Evolutionary conservation across 2,113 vertebrate genomes (phyloP).

Genomic region (Illadopsis cleaveri): DNA sequence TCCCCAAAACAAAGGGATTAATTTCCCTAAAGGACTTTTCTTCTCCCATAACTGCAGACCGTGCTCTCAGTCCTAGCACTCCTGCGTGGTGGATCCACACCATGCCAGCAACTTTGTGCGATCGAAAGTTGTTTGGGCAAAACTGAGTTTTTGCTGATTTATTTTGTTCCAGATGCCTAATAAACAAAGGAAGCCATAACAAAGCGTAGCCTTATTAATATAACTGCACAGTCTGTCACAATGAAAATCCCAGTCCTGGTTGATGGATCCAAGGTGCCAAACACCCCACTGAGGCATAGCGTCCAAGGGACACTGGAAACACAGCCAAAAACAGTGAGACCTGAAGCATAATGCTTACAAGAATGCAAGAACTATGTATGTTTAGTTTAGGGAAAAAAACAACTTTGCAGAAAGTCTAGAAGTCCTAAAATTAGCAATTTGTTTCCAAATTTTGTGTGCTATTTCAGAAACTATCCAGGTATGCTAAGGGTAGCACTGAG

Average conservation of each 20-base stretch:
- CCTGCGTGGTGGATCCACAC: not conserved
- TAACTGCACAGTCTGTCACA: not conserved
- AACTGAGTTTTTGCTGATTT: not conserved
- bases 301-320: not conserved
- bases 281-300: not conserved
- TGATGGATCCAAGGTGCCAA: not conserved
- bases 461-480: not conserved
- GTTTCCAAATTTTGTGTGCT: not conserved
- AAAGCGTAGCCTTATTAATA: not conserved
- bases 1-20: not conserved
- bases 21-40: not conserved
- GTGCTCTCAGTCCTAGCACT: not conserved
- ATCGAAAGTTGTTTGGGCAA: not conserved
- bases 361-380: not conserved
- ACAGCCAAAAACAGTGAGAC: fast-evolving
- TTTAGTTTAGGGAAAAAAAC: not conserved
- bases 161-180: conserved; percentile 15
- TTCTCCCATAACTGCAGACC: not conserved
- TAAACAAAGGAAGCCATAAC: conserved; percentile 11
- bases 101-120: fast-evolving
- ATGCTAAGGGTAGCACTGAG: not conserved
- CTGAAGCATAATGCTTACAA: not conserved
- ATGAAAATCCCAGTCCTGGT: not conserved
- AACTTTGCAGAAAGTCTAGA: not conserved
- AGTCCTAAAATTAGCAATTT: not conserved